A percentile compares a stretch with the other conserved stretches of the same genome.
phyloP scores from a whole-genome alignment of 2,113 vertebrate species.

The Tricholaema leucomelas region DNA sequence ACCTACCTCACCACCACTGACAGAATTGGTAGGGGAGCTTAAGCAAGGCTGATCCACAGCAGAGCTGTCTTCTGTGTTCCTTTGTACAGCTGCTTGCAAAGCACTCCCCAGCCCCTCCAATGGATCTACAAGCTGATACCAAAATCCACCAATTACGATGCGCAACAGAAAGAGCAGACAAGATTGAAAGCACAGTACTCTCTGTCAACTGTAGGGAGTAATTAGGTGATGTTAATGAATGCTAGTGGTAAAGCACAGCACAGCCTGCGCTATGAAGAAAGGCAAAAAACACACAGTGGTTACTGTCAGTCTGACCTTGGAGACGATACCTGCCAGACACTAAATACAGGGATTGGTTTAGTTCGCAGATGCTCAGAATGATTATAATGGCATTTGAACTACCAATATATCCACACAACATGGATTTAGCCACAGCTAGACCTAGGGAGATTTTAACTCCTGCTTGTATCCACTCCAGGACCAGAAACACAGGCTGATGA shows the following conservation, averaged over 20 bases:
- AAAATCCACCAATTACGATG: neutral
- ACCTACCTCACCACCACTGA: neutral
- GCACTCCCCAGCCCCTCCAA: neutral
- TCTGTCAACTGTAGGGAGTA: neutral
- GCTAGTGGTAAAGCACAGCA: neutral
- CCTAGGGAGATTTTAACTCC: neutral
- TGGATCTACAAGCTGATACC: neutral
- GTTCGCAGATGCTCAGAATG: neutral
- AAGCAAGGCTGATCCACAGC: neutral
- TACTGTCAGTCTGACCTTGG: neutral
- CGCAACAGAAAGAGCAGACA: neutral
- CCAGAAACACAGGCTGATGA: neutral
- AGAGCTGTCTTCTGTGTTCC: neutral
- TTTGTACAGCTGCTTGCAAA: neutral
- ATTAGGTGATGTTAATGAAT: neutral
- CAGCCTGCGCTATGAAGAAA: neutral
- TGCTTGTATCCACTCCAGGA: neutral
- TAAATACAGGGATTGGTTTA: neutral
- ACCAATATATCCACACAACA: neutral
- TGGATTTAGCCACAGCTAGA: neutral
- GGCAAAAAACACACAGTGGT: neutral
- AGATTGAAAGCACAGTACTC: neutral
- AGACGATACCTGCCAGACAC: neutral
- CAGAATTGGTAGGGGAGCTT: neutral
- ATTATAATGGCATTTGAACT: neutral